These are phyloP conservation scores for Ceyx melanurus DNA, from an alignment of 2,113 vertebrate genomes.

Conservation along the genomic window DNA sequence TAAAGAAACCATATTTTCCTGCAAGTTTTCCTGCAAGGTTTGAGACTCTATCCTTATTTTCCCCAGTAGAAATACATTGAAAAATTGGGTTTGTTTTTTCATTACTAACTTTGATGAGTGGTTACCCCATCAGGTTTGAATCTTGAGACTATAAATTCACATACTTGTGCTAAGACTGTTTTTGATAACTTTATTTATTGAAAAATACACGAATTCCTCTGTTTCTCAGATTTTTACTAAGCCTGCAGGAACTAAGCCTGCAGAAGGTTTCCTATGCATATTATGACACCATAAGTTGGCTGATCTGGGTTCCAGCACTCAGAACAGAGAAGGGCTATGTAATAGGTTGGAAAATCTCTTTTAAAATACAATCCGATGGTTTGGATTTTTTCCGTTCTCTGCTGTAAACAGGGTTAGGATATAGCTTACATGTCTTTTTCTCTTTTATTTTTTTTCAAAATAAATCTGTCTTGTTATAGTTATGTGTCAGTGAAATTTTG, in stretches of 20 bases:
- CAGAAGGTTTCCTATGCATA: conserved; percentile 26
- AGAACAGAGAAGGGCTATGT: background rate
- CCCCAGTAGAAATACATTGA: background rate
- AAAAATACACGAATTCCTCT: background rate
- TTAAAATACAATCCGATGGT: background rate
- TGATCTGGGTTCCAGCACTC: background rate
- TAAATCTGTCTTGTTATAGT: background rate
- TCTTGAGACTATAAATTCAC: background rate
- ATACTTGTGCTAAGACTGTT: background rate
- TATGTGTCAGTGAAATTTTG: background rate
- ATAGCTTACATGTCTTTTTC: background rate
- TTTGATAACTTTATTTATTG: background rate
- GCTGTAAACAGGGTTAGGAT: conserved; percentile 33
- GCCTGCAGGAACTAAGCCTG: background rate
- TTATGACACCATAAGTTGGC: background rate
- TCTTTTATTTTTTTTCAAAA: background rate
- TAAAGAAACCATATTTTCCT: background rate
- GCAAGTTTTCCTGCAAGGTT: background rate
- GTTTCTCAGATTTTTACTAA: conserved; percentile 42
- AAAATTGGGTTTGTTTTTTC: background rate
- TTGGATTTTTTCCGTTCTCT: conserved; percentile 22
- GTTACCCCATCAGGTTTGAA: conserved; percentile 31
- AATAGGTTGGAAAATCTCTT: conserved; percentile 1
- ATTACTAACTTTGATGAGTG: background rate
- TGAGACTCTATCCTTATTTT: background rate